Percentiles rank a stretch among this genome's conserved stretches.
These are phyloP conservation scores for Pedionomus torquatus DNA, from an alignment of 2,113 vertebrate genomes.

Conservation along the genomic window DNA sequence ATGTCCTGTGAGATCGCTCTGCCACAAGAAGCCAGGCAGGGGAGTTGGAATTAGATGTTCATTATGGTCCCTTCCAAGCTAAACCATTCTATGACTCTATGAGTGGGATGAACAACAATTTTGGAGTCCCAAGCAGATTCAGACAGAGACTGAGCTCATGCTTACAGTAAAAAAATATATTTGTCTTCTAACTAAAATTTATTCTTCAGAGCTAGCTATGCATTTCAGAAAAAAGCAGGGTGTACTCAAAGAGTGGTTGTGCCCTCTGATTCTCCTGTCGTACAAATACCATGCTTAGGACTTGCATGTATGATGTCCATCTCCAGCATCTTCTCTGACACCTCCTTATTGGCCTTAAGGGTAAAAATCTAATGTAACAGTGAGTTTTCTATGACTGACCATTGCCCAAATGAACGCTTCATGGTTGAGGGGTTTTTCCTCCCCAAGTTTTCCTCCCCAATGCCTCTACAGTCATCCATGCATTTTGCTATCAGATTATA, in stretches of 20 bases:
- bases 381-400: not conserved
- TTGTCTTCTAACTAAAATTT: not conserved
- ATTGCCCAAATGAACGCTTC: not conserved
- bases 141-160: not conserved
- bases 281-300: not conserved
- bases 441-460: not conserved
- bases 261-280: not conserved
- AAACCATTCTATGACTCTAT: not conserved
- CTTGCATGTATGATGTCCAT: accelerated
- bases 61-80: not conserved
- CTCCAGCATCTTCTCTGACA: not conserved
- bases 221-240: not conserved
- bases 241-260: not conserved
- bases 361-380: not conserved
- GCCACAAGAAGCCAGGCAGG: not conserved
- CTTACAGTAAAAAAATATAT: not conserved
- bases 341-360: not conserved
- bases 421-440: accelerated
- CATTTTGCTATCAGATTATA: not conserved
- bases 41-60: not conserved
- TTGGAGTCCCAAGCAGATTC: not conserved
- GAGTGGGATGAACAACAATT: not conserved
- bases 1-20: not conserved
- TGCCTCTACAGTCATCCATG: not conserved
- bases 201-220: not conserved